Base-by-base conservation (phyloP, 2,797 vertebrate species). In the Phalanger gymnotis region DNA sequence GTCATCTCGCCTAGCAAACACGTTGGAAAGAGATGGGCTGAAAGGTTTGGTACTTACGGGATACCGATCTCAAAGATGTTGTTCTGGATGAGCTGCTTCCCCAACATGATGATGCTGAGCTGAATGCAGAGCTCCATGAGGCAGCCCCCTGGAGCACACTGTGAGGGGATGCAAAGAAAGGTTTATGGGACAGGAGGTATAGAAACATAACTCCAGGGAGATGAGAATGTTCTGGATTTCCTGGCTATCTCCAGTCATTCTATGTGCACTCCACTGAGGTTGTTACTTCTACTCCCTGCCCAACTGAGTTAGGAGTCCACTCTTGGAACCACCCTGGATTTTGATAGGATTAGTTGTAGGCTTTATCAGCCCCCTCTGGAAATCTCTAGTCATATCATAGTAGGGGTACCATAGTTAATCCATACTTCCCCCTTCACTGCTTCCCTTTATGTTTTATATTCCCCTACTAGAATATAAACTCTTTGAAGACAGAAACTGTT, bases 31-130 rank as follows among this genome's bases (percentile, higher is more conserved):
- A 93, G 54, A 92, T 14, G 53, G 0, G 30, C 27, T 3, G 34
- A 92, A 22, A 40, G 87, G 30, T 4, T 4, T 28, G 56, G 90
- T 98, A 99, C 99, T 0, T 99, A 99, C 99, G 99, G 99, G 98
- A 99, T 99, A 97, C 99, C 99, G 92, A 99, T 99, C 98, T 99
- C 99, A 96, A 99, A 99, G 91, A 99, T 98, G 96, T 99, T 99
- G 98, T 99, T 99, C 97, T 99, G 99, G 95, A 99, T 99, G 95
- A 99, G 98, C 98, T 99, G 99, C 97, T 99, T 99, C 93, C 99
- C 99, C 56, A 99, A 98, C 99, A 99, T 99, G 97, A 99, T 99
- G 99, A 99, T 99, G 98, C 99, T 99, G 94, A 99, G 99, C 98
- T 99, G 99, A 98, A 99, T 99, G 97, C 99, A 99, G 90, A 99